These are phyloP conservation scores for Boloria euphrosyne DNA, from an alignment of 2,888 invertebrate species.

Conservation along the genomic window DNA sequence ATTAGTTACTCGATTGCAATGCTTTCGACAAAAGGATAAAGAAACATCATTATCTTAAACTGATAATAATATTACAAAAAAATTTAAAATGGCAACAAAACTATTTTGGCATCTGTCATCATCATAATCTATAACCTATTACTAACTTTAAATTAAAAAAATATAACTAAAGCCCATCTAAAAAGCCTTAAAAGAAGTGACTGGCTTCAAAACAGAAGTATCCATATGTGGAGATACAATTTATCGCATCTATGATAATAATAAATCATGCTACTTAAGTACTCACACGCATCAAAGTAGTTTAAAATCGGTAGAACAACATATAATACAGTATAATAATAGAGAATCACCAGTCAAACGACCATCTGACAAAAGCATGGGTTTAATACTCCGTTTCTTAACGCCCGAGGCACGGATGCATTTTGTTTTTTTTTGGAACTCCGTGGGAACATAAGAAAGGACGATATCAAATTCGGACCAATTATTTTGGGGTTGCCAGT, in stretches of 20 bases:
- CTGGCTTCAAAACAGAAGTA: slow-evolving; percentile 45
- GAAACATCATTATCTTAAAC: slow-evolving; percentile 7
- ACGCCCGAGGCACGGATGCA: slow-evolving; percentile 73
- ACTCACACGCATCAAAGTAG: slow-evolving; percentile 68
- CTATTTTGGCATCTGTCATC: no score
- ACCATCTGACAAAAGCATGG: slow-evolving; percentile 68
- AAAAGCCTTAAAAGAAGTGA: slow-evolving; percentile 19
- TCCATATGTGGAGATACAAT: slow-evolving; percentile 50
- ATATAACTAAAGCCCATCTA: neutral
- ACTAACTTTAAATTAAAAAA: neutral
- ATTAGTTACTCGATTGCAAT: slow-evolving; percentile 42
- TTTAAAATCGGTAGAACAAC: slow-evolving; percentile 63
- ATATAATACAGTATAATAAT: slow-evolving; percentile 70
- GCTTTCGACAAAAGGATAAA: slow-evolving; percentile 35
- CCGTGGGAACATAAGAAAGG: slow-evolving; percentile 70
- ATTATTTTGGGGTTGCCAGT: slow-evolving; percentile 61
- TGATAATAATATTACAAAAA: neutral
- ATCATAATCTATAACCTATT: no score
- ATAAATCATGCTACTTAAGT: slow-evolving; percentile 72
- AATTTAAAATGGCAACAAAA: neutral
- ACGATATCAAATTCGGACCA: slow-evolving; percentile 48
- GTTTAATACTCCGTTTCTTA: slow-evolving; percentile 60
- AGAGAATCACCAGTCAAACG: slow-evolving; percentile 69
- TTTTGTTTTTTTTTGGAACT: slow-evolving; percentile 40
- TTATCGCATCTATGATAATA: slow-evolving; percentile 50